A percentile compares a stretch with the other conserved stretches of the same genome.
Conservation (phyloP, 2,797 vertebrate genomes). For the Typhlichthys eigenmanni region DNA sequence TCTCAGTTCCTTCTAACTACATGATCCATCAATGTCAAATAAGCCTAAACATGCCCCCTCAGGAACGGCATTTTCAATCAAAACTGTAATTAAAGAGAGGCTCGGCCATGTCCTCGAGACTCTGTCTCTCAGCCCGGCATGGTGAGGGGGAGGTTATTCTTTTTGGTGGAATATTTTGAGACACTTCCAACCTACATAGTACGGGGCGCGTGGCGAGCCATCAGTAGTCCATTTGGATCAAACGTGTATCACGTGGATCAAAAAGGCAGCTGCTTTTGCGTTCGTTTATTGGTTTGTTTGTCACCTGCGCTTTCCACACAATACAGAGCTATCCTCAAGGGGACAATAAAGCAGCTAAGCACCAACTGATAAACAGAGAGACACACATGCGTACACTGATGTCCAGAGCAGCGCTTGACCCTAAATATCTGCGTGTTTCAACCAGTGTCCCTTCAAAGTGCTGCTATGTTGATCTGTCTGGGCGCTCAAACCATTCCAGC, state of each 20-base stretch:
- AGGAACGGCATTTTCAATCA: slow-evolving; percentile 4
- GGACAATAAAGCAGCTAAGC: slow-evolving; percentile 54
- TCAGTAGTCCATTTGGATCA: no score
- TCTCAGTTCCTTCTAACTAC: slow-evolving; percentile 44
- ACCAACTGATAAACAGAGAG: slow-evolving; percentile 58
- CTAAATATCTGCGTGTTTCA: slow-evolving; percentile 53
- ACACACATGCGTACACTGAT: slow-evolving; percentile 55
- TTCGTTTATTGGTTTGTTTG: slow-evolving; percentile 24
- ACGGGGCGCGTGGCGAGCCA: no score
- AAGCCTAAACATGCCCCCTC: slow-evolving; percentile 60
- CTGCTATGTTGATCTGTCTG: slow-evolving; percentile 59
- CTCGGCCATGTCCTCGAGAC: no score
- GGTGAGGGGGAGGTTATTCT: no score
- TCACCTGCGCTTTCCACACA: slow-evolving; percentile 58
- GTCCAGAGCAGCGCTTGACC: slow-evolving; percentile 69
- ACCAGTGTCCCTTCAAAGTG: slow-evolving; percentile 55
- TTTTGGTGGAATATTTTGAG: no score
- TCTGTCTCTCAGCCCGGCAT: no score
- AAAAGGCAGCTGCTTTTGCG: no score
- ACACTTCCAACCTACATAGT: no score
- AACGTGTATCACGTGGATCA: no score
- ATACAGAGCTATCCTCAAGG: slow-evolving; percentile 54
- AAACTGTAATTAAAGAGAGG: no score
- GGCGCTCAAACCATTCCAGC: slow-evolving; percentile 58
- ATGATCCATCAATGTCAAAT: slow-evolving; percentile 73